Percentiles rank a stretch among this genome's conserved stretches.
These are phyloP conservation scores for Caenorhabditis uteleia DNA, from an alignment of 2,888 invertebrate genomes.

Conservation along the genomic window DNA sequence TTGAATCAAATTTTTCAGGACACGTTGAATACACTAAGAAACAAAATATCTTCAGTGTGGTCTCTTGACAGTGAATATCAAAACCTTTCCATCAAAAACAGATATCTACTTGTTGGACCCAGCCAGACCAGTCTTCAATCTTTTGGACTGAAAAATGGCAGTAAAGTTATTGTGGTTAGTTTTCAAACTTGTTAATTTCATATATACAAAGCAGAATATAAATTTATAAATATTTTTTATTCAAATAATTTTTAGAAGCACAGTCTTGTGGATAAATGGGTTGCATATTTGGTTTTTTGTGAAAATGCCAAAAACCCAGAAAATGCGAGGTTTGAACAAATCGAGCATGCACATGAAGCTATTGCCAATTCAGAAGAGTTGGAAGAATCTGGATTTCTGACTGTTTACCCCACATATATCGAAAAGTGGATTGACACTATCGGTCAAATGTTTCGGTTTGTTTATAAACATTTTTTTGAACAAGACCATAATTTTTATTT, in stretches of 20 bases:
- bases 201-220: no score
- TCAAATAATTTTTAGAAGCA: constrained; percentile 20
- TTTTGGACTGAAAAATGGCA: no score
- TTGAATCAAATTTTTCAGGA: no score
- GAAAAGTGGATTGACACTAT: constrained; percentile 24
- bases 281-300: constrained; percentile 12
- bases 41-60: no score
- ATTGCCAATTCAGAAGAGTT: constrained; percentile 22
- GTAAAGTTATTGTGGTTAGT: no score
- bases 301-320: constrained; percentile 8
- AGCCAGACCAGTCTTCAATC: no score
- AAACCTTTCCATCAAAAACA: no score
- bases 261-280: constrained; percentile 12
- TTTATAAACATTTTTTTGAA: constrained; percentile 20
- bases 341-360: constrained; percentile 23
- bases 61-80: no score
- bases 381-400: constrained; percentile 34
- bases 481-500: constrained; percentile 28
- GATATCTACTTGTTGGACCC: no score
- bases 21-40: no score
- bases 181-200: no score
- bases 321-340: constrained; percentile 18
- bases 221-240: not conserved
- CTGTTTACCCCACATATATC: constrained; percentile 13
- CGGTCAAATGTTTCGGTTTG: constrained; percentile 35